phyloP scores from a whole-genome alignment of 2,797 vertebrate species.

The Mus spretus region DNA sequence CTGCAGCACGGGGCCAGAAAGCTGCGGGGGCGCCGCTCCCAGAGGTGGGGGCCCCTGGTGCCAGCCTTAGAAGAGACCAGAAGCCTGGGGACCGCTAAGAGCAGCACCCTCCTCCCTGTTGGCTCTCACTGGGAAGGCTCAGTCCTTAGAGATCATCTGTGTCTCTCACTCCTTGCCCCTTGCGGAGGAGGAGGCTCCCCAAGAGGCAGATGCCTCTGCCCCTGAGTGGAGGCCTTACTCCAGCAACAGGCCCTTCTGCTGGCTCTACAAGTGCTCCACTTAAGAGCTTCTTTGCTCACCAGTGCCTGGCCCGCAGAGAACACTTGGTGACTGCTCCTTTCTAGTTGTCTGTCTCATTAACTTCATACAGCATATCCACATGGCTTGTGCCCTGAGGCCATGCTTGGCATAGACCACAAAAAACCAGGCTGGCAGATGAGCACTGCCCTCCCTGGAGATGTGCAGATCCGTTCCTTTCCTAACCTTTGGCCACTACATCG shows the following conservation, averaged over 20 bases:
- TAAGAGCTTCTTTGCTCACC: neutral
- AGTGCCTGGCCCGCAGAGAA: neutral
- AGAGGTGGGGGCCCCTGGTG: neutral
- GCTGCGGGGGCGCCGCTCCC: neutral
- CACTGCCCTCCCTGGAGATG: neutral
- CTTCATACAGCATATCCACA: neutral
- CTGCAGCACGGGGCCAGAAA: neutral
- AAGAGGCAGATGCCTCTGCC: neutral
- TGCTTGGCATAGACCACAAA: neutral
- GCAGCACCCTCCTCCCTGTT: neutral
- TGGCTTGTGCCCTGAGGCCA: neutral
- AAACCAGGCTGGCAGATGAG: neutral
- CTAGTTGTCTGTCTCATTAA: neutral
- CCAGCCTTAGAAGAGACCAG: neutral
- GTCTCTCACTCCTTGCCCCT: too few species aligned
- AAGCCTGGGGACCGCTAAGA: neutral
- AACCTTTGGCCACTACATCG: neutral
- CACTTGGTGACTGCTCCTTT: neutral
- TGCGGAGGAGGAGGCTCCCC: neutral
- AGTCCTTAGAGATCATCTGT: neutral
- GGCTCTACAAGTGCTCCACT: neutral
- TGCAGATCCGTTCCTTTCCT: neutral
- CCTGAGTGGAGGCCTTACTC: neutral
- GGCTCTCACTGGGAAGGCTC: neutral
- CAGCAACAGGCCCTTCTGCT: neutral